phyloP scores from a whole-genome alignment of 2,888 invertebrate genomes.

The Orthonevra nobilis region DNA sequence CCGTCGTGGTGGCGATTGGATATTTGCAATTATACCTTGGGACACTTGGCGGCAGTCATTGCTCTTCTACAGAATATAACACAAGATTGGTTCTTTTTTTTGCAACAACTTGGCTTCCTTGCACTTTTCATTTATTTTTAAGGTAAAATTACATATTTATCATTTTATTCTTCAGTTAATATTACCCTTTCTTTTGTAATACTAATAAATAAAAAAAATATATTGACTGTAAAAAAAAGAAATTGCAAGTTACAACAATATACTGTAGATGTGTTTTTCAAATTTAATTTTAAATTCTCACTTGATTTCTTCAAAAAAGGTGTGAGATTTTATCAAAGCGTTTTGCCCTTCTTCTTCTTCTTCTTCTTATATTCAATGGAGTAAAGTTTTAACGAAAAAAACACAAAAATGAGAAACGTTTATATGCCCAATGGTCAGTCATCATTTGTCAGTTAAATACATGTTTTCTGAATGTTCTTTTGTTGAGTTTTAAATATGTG shows the following conservation, averaged over 20 bases:
- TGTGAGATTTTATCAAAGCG: too few relatives aligned
- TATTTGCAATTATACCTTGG: too few relatives aligned
- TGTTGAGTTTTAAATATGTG: slow-evolving; percentile 47
- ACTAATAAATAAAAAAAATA: slow-evolving; percentile 10
- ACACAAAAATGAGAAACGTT: background rate
- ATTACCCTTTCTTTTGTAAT: slow-evolving; percentile 29
- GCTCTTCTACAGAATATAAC: background rate
- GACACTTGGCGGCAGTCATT: too few relatives aligned
- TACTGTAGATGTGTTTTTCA: background rate
- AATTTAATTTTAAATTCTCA: slow-evolving; percentile 1
- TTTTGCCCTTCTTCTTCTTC: background rate
- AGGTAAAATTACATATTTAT: slow-evolving; percentile 30
- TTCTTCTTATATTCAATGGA: background rate
- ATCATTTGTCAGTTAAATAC: slow-evolving; percentile 25
- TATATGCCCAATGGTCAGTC: too few relatives aligned
- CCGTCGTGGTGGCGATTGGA: too few relatives aligned
- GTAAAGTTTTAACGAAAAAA: background rate
- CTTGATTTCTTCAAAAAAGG: slow-evolving; percentile 1
- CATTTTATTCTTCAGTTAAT: slow-evolving; percentile 18
- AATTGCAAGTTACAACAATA: too few relatives aligned
- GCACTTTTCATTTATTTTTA: slow-evolving; percentile 53
- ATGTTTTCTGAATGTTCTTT: slow-evolving; percentile 13
- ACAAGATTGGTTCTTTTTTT: slow-evolving; percentile 15
- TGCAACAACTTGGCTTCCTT: slow-evolving; percentile 20
- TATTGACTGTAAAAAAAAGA: too few relatives aligned